phyloP scores from a whole-genome alignment of 2,888 invertebrate genomes.

The Hoplodrina blanda region DNA sequence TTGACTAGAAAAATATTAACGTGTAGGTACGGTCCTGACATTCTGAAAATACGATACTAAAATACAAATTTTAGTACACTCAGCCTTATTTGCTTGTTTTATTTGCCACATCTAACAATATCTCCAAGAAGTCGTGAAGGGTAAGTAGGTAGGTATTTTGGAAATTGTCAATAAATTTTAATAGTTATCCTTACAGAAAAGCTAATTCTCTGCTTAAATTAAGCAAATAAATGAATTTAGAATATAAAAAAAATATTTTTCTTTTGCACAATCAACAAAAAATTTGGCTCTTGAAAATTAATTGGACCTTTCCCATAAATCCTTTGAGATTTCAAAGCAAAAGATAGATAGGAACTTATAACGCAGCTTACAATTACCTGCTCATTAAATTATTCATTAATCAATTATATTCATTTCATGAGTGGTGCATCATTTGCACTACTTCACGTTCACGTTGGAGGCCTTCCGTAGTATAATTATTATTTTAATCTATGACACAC shows the following conservation, averaged over 20 bases:
- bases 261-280: neutral
- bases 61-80: too few species aligned
- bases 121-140: neutral
- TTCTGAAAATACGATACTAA: neutral
- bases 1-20: neutral
- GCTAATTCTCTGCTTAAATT: neutral
- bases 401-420: too few species aligned
- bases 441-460: slow-evolving; percentile 29
- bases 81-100: too few species aligned
- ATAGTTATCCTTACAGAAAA: neutral
- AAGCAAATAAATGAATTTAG: too few species aligned
- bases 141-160: neutral
- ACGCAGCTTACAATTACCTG: slow-evolving; percentile 16
- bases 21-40: neutral
- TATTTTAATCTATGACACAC: slow-evolving; percentile 57
- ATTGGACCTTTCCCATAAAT: neutral
- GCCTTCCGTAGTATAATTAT: slow-evolving; percentile 40
- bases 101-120: too few species aligned
- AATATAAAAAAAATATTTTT: too few species aligned
- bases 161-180: too few species aligned
- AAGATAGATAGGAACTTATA: neutral
- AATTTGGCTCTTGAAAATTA: neutral
- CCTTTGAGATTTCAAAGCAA: neutral
- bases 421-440: slow-evolving; percentile 11
- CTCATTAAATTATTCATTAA: slow-evolving; percentile 26